Conservation (phyloP, 2,888 invertebrate genomes). For the Antheraea yamamai region DNA sequence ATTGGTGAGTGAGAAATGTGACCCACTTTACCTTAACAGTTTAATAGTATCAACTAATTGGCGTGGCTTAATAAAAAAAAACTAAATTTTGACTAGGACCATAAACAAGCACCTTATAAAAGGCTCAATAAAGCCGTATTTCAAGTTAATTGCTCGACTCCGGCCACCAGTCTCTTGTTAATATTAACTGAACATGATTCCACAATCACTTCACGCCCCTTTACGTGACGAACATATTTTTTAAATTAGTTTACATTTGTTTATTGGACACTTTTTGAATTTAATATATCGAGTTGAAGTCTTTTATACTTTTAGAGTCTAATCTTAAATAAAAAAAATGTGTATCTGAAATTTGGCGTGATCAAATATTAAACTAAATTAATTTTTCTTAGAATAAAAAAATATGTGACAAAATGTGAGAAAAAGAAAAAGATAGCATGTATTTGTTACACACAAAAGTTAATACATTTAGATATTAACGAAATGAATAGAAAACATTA, state of each 20-base stretch:
- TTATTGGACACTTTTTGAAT: neutral
- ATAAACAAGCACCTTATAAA: slow-evolving; percentile 46
- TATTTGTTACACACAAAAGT: too few relatives aligned
- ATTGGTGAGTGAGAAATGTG: slow-evolving; percentile 2
- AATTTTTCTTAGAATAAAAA: neutral
- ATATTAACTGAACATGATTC: slow-evolving; percentile 46
- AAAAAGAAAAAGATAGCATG: too few relatives aligned
- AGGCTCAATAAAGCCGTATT: slow-evolving; percentile 43
- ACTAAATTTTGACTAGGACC: neutral
- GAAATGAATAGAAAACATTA: too few relatives aligned
- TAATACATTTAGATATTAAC: too few relatives aligned
- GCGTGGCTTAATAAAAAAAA: slow-evolving; percentile 1
- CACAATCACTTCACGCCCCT: slow-evolving; percentile 19
- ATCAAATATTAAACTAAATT: neutral
- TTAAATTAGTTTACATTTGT: slow-evolving; percentile 1
- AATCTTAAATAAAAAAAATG: neutral
- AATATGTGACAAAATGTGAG: too few relatives aligned
- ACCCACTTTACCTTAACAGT: neutral
- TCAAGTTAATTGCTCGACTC: slow-evolving; percentile 42
- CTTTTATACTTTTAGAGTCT: neutral
- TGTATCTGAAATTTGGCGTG: neutral
- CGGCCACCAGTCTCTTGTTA: slow-evolving; percentile 44
- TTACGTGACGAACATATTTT: slow-evolving; percentile 24
- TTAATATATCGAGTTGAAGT: neutral
- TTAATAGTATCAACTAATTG: neutral